Base-by-base conservation (phyloP, 2,797 vertebrate genomes). In the Chelon labrosus region DNA sequence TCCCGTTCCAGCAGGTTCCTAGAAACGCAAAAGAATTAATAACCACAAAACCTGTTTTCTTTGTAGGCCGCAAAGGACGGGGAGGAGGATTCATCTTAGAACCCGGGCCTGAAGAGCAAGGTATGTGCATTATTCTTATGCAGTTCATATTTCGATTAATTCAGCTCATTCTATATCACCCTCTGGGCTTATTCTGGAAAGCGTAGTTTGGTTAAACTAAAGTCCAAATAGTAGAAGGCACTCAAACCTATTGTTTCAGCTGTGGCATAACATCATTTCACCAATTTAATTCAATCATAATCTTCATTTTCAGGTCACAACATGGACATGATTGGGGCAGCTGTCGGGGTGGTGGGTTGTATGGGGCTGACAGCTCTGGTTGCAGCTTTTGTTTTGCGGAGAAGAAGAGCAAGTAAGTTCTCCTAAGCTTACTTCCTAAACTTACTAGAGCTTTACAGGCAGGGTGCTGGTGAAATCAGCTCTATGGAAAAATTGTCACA, bases 331-430 rank as follows among this genome's bases (percentile, higher is more conserved):
- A 12, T 64, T 0, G 65, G 62, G 2, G 41, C 19, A 0, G 53
- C 56, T 5, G 82, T 80, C 14, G 87, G 77, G 35, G 76, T 69
- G 25, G 63, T 73, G 47, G 70, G 58, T 5, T 86, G 73, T 39
- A 53, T 42, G 14, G 77, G 52, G 39, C 16, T 89, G 55, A 54
- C 58, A 1, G 39, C 11, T 0, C 3, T 68, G 19, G 63, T 77
- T 57, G 76, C 70, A 5, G 60, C 67, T 17, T 75, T 87, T 53
- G 31, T 79, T 1, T 41, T 74, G 10, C 83, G 77, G 0, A 86
- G 25, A 71, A 85, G 75, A 86, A 83, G 67, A 84, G 37, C 27
- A 27, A 75, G 87, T 89, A 73, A 67, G 84, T 84, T 44, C 16
- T 42, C 6, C 63, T 60, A 10, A 59, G 72, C 61, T 3, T 31